Base-by-base conservation (phyloP, 37 sponge, comb jelly and placozoan species). In the Diacarnus erythraeanus region DNA sequence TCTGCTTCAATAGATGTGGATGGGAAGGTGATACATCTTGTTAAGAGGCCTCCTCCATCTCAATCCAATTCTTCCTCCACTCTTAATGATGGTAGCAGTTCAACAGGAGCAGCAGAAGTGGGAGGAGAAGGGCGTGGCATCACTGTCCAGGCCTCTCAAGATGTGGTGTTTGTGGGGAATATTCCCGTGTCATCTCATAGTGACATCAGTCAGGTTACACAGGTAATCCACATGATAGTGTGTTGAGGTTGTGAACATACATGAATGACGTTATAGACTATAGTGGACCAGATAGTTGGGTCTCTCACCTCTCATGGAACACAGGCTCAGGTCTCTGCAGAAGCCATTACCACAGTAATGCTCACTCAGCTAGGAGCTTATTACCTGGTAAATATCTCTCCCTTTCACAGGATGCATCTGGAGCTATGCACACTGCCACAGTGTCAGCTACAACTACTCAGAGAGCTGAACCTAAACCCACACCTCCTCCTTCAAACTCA, bases 21-120 rank as follows among this genome's bases (percentile, higher is more conserved):
- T 29, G 77, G 72, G 9, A 77, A 71, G 40, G 78, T 76, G 22
- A 23, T 84, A 1, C 85, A 71, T 51, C 58, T 84, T 30, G 85
- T 84, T 9, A 66, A 84, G 60, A 76, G 61, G 37, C 47, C 85
- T 20, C 84, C 77, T 36, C 77, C 77, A 1, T 31, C 66, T 31
- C 31, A 20, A 30, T 2, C 33, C 30, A 65, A 31, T 20, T 17
- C 66, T 65, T 27, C 78, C 25, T 33, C 60, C 22, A 25, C 4
- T 12, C 6, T 6, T 23, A 25, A 15, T 12, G 64, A 63, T 63
- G 30, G 30, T 6, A 63, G 6, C 18, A 15, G 64, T 12, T 20
- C 30, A 27, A 25, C 6, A 63, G 26, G 64, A 30, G 64, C 17
- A 63, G 26, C 30, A 63, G 64, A 30, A 25, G 64, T 27, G 30